phyloP scores from a whole-genome alignment of 92 coral and sea anemone species.

The Phymanthus crucifer region DNA sequence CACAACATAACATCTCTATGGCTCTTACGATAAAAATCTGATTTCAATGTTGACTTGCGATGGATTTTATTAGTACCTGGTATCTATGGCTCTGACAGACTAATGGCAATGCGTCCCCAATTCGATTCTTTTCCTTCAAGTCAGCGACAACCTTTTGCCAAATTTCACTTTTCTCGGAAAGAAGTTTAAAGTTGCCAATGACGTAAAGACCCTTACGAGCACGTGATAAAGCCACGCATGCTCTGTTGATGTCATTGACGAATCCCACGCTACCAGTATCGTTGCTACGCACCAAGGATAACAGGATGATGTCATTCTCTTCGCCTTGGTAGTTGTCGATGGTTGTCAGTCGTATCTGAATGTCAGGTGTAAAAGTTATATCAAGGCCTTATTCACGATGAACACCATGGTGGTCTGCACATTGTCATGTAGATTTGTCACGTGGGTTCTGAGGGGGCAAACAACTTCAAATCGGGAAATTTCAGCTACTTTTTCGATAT shows the following conservation, averaged over 20 bases:
- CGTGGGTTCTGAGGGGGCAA: too few relatives aligned
- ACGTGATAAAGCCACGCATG: conserved; percentile 92
- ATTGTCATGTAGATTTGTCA: too few relatives aligned
- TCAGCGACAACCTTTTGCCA: conserved; percentile 67
- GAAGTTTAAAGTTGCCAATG: conserved; percentile 70
- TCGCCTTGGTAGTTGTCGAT: conserved; percentile 93
- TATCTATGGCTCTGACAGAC: conserved; percentile 60
- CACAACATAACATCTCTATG: too few relatives aligned
- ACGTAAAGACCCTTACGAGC: conserved; percentile 84
- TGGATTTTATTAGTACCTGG: conserved; percentile 20
- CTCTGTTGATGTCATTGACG: conserved; percentile 75
- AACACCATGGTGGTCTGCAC: too few relatives aligned
- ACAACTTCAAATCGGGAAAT: too few relatives aligned
- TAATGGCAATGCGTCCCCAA: conserved; percentile 71
- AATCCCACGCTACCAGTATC: conserved; percentile 71
- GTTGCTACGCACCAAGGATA: conserved; percentile 89
- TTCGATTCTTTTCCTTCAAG: conserved; percentile 39
- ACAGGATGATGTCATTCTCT: conserved; percentile 82
- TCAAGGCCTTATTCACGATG: too few relatives aligned
- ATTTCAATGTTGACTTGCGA: neutral
- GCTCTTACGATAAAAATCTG: neutral
- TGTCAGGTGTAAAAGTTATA: too few relatives aligned
- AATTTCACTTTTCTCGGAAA: conserved; percentile 64
- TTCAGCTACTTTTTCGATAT: too few relatives aligned
- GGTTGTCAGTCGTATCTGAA: conserved; percentile 59